Base-by-base conservation (phyloP, 2,797 vertebrate genomes). In the Hoplostethus mediterraneus region DNA sequence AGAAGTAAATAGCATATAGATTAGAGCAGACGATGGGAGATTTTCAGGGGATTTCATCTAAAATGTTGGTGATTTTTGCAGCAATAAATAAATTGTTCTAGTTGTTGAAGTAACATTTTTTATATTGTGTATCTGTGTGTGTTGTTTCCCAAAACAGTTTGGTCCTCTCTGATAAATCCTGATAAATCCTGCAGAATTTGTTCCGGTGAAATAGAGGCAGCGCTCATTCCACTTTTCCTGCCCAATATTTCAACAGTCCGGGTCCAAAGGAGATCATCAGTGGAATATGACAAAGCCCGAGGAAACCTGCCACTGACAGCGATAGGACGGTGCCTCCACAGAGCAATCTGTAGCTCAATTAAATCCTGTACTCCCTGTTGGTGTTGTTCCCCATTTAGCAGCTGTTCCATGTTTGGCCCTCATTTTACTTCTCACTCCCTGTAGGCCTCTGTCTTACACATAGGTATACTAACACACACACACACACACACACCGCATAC, bases 351-450 rank as follows among this genome's bases (percentile, higher is more conserved):
- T 45, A 42, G 47, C 73, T 76, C 71, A 52, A 70, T 79, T 65
- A 65, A 63, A 65, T 38, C 31, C 71, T 13, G 51, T 52, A 1
- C 63, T 63, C 66, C 33, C 17, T 66, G 73, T 65, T 80, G 63
- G 59, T 30, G 63, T 72, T 70, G 76, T 83, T 60, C 72, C 70
- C 60, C 71, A 71, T 81, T 83, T 81, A 89, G 80, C 91, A 93
- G 87, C 89, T 90, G 91, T 73, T 90, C 77, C 69, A 71, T 79
- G 79, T 77, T 75, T 65, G 66, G 63, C 44, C 56, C 79, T 84
- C 66, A 57, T 73, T 79, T 82, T 61, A 57, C 78, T 63, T 62
- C 67, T 76, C 49, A 33, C 64, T 75, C 80, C 79, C 84, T 40
- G 47, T 4, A 33, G 83, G 83, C 67, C 73, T 81, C 71, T 63